Percentiles rank a stretch among this genome's conserved stretches.
phyloP scores from a whole-genome alignment of 1,140 invertebrate genomes.

The Eumeta japonica region DNA sequence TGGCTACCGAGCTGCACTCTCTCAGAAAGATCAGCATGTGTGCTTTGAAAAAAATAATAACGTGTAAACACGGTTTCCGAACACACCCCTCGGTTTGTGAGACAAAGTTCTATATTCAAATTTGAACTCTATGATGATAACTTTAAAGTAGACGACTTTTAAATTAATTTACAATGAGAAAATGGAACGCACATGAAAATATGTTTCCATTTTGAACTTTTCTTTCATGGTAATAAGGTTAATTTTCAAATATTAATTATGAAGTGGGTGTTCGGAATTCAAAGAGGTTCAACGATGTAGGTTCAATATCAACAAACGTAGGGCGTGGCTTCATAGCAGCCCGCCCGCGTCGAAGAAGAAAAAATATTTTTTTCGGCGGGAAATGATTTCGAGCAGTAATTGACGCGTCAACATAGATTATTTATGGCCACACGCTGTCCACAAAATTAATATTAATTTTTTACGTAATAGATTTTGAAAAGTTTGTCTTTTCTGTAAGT shows the following conservation, averaged over 20 bases:
- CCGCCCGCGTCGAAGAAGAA: constrained; percentile 26
- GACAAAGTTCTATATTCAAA: no score
- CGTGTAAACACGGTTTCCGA: constrained; percentile 25
- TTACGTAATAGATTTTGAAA: constrained; percentile 46
- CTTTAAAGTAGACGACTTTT: background rate
- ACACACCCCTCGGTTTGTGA: no score
- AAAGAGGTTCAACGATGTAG: no score
- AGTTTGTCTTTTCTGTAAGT: constrained; percentile 37
- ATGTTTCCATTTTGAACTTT: no score
- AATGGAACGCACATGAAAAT: no score
- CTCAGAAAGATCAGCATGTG: constrained; percentile 31
- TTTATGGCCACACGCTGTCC: constrained; percentile 32
- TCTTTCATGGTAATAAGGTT: no score
- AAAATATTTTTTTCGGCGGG: constrained; percentile 27
- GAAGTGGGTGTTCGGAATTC: no score
- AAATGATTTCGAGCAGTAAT: constrained; percentile 45
- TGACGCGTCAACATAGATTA: constrained; percentile 48
- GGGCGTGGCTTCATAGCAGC: constrained; percentile 33
- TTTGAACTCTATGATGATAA: constrained; percentile 8
- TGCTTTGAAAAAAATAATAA: constrained; percentile 28
- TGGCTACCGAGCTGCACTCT: constrained; percentile 33
- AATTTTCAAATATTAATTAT: no score
- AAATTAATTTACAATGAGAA: constrained; percentile 1
- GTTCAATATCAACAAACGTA: no score
- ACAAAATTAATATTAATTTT: constrained; percentile 41